Conservation (phyloP, 2,888 invertebrate genomes). For the Diaphora mendica region DNA sequence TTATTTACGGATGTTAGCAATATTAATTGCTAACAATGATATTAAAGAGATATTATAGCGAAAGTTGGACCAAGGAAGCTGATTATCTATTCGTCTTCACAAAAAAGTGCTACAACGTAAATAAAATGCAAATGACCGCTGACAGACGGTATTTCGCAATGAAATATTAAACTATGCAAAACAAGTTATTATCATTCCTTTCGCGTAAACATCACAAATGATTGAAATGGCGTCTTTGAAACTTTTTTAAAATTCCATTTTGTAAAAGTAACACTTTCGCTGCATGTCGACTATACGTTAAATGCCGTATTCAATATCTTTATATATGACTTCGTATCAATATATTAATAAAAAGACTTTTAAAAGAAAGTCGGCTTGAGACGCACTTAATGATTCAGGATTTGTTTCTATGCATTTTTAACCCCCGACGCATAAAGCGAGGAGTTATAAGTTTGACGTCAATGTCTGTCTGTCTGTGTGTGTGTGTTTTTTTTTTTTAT, state of each 20-base stretch:
- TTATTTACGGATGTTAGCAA: background rate
- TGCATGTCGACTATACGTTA: constrained; percentile 33
- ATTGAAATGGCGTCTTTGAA: background rate
- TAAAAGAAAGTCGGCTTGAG: constrained; percentile 4
- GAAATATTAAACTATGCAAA: constrained; percentile 19
- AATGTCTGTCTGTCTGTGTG: too few relatives aligned
- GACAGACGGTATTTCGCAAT: background rate
- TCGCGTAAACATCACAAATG: constrained; percentile 1
- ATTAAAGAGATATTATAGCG: background rate
- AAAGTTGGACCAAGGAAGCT: constrained; percentile 4
- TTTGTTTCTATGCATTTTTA: background rate
- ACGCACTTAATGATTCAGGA: background rate
- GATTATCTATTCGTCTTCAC: constrained; percentile 3
- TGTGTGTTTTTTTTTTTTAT: too few relatives aligned
- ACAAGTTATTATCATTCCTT: constrained; percentile 3
- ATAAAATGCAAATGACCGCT: constrained; percentile 8
- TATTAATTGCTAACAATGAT: background rate
- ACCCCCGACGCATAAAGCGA: too few relatives aligned
- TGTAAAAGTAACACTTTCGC: constrained; percentile 40
- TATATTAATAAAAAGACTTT: background rate
- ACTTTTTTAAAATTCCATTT: background rate
- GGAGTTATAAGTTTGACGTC: too few relatives aligned
- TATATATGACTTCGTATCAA: background rate
- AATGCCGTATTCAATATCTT: constrained; percentile 10
- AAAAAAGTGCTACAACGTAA: background rate